Base-by-base conservation (phyloP, 2,113 vertebrate species). In the Oceanodroma tethys region DNA sequence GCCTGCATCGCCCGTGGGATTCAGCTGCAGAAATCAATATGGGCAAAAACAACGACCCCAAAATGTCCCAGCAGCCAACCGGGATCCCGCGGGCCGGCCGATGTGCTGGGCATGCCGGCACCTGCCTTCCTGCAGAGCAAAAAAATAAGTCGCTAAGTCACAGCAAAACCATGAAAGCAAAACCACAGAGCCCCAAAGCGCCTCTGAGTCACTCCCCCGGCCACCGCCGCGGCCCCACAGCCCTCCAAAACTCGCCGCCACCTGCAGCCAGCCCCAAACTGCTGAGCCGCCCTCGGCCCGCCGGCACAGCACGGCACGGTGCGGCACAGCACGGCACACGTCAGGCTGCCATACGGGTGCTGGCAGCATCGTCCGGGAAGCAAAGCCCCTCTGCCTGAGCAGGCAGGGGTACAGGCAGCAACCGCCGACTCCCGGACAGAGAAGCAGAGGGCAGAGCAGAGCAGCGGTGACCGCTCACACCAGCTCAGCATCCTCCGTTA, bases 81-180 rank as follows among this genome's bases (percentile, higher is more conserved):
- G 1, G 50, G 27, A 80, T 58, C 59, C 67, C 15, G 1, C 1
- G 4, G 71, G 43, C 18, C 1, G 2, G 32, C 15, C 1, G 4
- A 16, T 53, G 4, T 11, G 75, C 71, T 1, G 7, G 97, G 95
- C 89, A 68, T 68, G 93, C 58, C 29, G 81, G 97, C 98, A 98
- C 98, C 98, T 98, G 96, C 98, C 96, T 97, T 98, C 98, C 98
- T 93, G 71, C 91, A 65, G 95, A 98, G 91, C 90, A 78, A 97
- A 95, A 97, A 98, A 91, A 71, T 98, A 98, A 98, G 96, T 95
- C 78, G 87, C 96, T 91, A 98, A 98, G 98, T 98, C 98, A 98
- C 98, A 96, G 97, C 94, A 98, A 98, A 98, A 98, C 98, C 98
- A 98, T 98, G 98, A 98, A 98, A 98, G 98, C 96, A 98, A 98